phyloP scores from a whole-genome alignment of 2,113 vertebrate species.

The Leptocoma aspasia region DNA sequence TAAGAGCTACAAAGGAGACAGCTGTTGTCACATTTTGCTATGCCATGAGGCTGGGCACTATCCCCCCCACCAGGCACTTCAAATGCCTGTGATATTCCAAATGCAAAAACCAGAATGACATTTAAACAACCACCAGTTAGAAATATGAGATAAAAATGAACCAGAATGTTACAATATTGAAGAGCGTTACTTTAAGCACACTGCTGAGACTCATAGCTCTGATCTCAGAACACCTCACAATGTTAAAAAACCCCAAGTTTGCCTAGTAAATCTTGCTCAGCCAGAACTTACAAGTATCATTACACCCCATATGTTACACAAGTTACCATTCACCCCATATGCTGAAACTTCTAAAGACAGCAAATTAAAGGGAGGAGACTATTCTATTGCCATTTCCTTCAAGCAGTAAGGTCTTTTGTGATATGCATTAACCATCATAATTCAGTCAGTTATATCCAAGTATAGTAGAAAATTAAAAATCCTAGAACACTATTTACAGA shows the following conservation, averaged over 20 bases:
- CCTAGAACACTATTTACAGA: not conserved
- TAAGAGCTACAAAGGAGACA: not conserved
- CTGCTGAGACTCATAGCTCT: not conserved
- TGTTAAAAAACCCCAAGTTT: not conserved
- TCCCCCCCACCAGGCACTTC: not conserved
- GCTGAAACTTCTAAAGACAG: not conserved
- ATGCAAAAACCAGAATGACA: not conserved
- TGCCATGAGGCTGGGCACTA: not conserved
- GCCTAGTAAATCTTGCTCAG: not conserved
- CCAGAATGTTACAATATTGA: not conserved
- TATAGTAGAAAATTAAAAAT: not conserved
- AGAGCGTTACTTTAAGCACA: not conserved
- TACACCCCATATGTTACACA: not conserved
- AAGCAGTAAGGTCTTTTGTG: not conserved
- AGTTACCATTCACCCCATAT: not conserved
- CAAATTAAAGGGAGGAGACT: not conserved
- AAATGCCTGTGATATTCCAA: not conserved
- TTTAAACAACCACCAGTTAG: not conserved
- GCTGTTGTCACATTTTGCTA: not conserved
- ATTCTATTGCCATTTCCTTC: not conserved
- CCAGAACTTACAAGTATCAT: not conserved
- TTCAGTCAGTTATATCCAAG: not conserved
- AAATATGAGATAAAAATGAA: not conserved
- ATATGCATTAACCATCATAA: not conserved
- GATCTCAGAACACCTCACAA: not conserved